These are phyloP conservation scores for Scarus forsteni DNA, from an alignment of 2,797 vertebrate genomes.

Conservation along the genomic window DNA sequence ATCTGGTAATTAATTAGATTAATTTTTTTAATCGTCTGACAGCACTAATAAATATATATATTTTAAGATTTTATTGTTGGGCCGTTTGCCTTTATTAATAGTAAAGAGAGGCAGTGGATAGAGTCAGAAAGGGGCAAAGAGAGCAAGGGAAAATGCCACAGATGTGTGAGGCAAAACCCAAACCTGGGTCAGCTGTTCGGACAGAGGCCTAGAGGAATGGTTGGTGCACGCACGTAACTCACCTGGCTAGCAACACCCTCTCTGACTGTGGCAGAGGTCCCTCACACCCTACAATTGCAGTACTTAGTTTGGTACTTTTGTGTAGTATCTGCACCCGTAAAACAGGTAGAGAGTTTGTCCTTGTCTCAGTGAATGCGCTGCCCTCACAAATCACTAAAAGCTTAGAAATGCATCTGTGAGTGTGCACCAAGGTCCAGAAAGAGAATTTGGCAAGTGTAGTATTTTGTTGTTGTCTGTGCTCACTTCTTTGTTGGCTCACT, in stretches of 20 bases:
- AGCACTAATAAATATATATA: no score
- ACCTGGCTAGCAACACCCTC: no score
- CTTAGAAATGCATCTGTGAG: slow-evolving; percentile 3
- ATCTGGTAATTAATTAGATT: no score
- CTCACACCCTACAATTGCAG: not conserved
- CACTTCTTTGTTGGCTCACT: slow-evolving; percentile 45
- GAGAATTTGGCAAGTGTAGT: slow-evolving; percentile 19
- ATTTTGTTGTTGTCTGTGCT: slow-evolving; percentile 38
- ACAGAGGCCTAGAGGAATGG: not conserved
- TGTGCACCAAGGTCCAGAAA: slow-evolving; percentile 2
- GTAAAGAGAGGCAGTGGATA: no score
- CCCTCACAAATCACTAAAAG: not conserved
- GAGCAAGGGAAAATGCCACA: no score
- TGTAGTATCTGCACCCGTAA: not conserved
- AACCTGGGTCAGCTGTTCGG: not conserved
- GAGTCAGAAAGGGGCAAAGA: no score
- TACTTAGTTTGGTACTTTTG: not conserved
- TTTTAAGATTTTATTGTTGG: no score
- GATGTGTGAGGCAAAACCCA: no score
- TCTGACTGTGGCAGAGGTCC: not conserved
- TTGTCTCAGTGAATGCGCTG: not conserved
- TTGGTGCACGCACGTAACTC: no score
- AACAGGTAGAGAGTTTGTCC: not conserved
- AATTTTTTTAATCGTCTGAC: no score
- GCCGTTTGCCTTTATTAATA: no score